Evolutionary conservation across 2,113 vertebrate genomes (phyloP).

Genomic region (Epinephelus lanceolatus): DNA sequence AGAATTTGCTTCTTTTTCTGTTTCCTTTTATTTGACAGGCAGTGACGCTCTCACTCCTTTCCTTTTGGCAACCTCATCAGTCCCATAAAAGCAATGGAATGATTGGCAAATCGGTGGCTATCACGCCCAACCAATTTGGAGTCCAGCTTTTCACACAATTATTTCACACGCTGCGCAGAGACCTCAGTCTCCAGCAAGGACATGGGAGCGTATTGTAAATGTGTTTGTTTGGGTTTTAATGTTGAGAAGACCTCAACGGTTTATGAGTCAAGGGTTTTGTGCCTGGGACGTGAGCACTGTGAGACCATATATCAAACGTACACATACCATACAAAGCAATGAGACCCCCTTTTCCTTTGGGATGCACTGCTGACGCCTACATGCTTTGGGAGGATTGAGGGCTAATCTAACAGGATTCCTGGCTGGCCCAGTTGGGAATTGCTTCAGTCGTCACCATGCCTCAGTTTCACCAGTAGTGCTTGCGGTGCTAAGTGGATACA

Average conservation of each 20-base stretch:
- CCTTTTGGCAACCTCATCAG: conserved; percentile 56
- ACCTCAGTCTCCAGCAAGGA: conserved; percentile 51
- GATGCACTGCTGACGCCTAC: conserved; percentile 42
- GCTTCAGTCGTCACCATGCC: conserved; percentile 18
- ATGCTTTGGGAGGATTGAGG: conserved; percentile 58
- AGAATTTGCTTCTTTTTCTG: conserved; percentile 27
- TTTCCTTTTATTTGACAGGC: conserved; percentile 30
- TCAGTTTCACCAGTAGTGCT: conserved; percentile 18
- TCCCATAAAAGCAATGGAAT: conserved; percentile 60
- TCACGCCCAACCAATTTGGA: conserved; percentile 64
- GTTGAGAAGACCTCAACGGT: conserved; percentile 32
- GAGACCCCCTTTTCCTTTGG: conserved; percentile 27
- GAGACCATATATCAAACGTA: conserved; percentile 36
- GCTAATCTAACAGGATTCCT: conserved; percentile 62
- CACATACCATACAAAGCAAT: conserved; percentile 42
- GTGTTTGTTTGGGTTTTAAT: conserved; percentile 52
- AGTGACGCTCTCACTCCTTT: conserved; percentile 12
- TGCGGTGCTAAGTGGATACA: conserved; percentile 41
- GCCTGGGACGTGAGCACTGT: conserved; percentile 1
- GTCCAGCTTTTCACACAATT: conserved; percentile 62
- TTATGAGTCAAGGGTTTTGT: conserved; percentile 36
- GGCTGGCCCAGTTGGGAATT: conserved; percentile 53
- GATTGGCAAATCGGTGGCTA: conserved; percentile 59
- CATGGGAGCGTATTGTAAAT: conserved; percentile 36
- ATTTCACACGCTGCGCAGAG: conserved; percentile 68